Percentiles rank a stretch among this genome's conserved stretches.
Evolutionary conservation across 2,888 invertebrate species (phyloP).

Genomic region (Nezara viridula): DNA sequence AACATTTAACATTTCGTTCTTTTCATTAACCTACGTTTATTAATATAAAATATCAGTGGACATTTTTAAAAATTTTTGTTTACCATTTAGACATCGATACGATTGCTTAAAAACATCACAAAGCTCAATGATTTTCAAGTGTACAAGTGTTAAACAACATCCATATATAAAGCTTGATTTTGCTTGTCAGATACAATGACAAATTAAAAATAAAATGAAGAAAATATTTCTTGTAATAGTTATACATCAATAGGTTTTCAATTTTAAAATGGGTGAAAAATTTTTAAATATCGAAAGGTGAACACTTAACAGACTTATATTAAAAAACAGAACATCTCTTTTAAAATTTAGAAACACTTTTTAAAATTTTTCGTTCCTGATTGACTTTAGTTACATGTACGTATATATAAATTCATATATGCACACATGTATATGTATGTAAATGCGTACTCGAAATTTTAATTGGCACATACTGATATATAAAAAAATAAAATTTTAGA

Average conservation of each 20-base stretch:
- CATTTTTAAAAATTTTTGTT: background rate
- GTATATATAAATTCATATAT: background rate
- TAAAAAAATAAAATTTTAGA: background rate
- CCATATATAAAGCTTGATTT: background rate
- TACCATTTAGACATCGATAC: background rate
- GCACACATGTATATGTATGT: too few species aligned
- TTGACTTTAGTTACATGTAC: background rate
- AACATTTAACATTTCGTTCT: background rate
- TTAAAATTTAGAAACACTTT: background rate
- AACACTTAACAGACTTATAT: background rate
- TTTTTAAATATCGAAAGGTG: background rate
- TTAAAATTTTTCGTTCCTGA: background rate
- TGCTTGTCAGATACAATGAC: background rate
- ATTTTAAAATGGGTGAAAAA: background rate
- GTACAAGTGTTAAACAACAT: background rate
- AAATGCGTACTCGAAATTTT: background rate
- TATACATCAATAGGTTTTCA: background rate
- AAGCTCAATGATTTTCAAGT: constrained; percentile 34
- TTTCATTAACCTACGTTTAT: background rate
- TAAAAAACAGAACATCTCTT: background rate
- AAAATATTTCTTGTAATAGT: background rate
- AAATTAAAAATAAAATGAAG: background rate
- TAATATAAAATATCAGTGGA: constrained; percentile 44
- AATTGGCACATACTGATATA: background rate
- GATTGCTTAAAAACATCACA: constrained; percentile 33